Evolutionary conservation across 1,140 invertebrate species (phyloP).

Genomic region (Ceratina australensis): DNA sequence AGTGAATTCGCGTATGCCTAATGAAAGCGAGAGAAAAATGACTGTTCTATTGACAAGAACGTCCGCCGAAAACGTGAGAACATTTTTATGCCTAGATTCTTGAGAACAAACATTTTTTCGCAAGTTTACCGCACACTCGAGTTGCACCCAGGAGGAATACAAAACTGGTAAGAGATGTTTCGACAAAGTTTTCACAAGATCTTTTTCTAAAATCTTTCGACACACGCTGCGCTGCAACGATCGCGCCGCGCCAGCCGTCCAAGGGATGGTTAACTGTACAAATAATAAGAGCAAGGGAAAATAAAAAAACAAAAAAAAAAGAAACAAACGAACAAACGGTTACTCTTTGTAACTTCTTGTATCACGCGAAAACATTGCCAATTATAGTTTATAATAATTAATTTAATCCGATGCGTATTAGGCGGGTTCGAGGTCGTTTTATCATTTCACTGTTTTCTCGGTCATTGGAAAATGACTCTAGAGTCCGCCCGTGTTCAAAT

Average conservation of each 20-base stretch:
- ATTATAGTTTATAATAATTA: slow-evolving; percentile 38
- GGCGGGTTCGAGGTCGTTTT: slow-evolving; percentile 3
- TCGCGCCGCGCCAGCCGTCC: not conserved
- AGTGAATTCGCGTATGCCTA: slow-evolving; percentile 1
- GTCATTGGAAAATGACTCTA: slow-evolving; percentile 12
- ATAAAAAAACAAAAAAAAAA: not conserved
- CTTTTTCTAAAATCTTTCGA: slow-evolving; percentile 10
- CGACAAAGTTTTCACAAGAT: not conserved
- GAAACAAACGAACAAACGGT: not conserved
- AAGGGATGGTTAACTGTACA: not conserved
- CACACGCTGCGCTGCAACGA: not conserved
- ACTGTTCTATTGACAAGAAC: not conserved
- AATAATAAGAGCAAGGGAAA: not conserved
- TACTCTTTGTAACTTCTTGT: slow-evolving; percentile 10
- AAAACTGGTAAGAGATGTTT: not conserved
- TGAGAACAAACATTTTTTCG: not conserved
- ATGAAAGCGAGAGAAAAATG: not conserved
- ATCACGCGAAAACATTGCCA: slow-evolving; percentile 39
- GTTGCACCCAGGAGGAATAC: not conserved
- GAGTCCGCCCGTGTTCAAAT: slow-evolving; percentile 47
- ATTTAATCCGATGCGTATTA: slow-evolving; percentile 30
- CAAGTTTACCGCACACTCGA: slow-evolving; percentile 13
- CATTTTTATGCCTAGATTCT: not conserved
- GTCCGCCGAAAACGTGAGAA: not conserved
- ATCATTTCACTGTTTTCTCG: slow-evolving; percentile 19